phyloP scores from a whole-genome alignment of 1,140 invertebrate genomes.

The Aphaenogaster rudis region DNA sequence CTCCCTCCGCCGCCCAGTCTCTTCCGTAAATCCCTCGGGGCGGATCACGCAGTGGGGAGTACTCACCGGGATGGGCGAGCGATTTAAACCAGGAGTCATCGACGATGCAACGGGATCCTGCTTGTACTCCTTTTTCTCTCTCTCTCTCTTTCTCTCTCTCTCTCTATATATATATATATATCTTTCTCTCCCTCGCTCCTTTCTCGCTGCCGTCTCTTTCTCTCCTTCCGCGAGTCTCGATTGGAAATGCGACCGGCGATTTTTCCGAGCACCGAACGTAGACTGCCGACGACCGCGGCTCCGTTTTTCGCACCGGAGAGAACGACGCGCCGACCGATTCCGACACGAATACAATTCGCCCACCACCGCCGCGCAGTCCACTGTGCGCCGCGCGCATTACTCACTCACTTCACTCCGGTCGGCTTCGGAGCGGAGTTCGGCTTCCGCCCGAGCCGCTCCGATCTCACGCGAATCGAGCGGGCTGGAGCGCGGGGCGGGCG shows the following conservation, averaged over 20 bases:
- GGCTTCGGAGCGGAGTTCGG: not conserved
- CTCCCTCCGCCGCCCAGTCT: too few relatives aligned
- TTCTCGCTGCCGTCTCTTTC: too few relatives aligned
- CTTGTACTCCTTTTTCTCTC: not conserved
- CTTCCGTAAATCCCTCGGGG: not conserved
- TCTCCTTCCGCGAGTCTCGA: not conserved
- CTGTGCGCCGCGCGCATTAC: not conserved
- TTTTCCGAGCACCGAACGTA: not conserved
- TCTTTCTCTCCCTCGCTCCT: not conserved
- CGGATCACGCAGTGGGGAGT: not conserved
- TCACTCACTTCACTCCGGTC: not conserved
- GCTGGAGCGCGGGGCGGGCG: not conserved
- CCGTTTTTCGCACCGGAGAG: not conserved
- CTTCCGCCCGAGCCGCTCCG: not conserved
- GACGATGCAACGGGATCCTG: not conserved
- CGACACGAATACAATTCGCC: not conserved
- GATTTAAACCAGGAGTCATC: constrained; percentile 20
- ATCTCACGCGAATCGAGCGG: not conserved
- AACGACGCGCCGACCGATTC: constrained; percentile 3
- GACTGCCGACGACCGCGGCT: not conserved
- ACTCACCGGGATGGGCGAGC: not conserved
- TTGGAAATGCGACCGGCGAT: not conserved
- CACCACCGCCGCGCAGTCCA: not conserved
- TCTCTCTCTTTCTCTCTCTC: not conserved
- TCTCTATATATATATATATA: too few relatives aligned